Conservation (phyloP, 1,140 invertebrate genomes). For the Rhagoletis pomonella region DNA sequence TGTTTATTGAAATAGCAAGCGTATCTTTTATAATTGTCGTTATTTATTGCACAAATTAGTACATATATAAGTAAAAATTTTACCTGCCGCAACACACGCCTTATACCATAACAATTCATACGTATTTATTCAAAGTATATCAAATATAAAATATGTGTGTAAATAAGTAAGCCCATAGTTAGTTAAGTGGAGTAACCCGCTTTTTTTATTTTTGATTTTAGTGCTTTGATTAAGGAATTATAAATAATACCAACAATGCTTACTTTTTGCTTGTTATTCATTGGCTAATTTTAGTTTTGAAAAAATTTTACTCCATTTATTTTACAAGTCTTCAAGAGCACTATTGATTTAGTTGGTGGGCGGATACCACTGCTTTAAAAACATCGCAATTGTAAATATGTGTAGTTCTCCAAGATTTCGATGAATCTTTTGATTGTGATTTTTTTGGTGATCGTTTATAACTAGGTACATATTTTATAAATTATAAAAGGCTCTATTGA, state of each 20-base stretch:
- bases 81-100: neutral
- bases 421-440: neutral
- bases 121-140: too few relatives aligned
- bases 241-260: neutral
- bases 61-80: conserved; percentile 33
- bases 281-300: too few relatives aligned
- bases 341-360: neutral
- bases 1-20: too few relatives aligned
- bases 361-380: neutral
- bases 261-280: too few relatives aligned
- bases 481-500: too few relatives aligned
- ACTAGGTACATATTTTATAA: neutral
- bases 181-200: neutral
- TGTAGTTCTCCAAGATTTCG: neutral
- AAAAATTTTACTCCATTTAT: too few relatives aligned
- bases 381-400: neutral
- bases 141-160: conserved; percentile 47
- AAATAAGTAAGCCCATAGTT: neutral
- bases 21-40: conserved; percentile 13
- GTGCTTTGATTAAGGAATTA: neutral
- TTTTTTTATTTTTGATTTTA: neutral
- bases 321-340: too few relatives aligned
- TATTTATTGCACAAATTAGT: conserved; percentile 37
- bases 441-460: neutral
- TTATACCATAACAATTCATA: neutral